phyloP scores from a whole-genome alignment of 2,888 invertebrate species.

The Nemoura dubitans region DNA sequence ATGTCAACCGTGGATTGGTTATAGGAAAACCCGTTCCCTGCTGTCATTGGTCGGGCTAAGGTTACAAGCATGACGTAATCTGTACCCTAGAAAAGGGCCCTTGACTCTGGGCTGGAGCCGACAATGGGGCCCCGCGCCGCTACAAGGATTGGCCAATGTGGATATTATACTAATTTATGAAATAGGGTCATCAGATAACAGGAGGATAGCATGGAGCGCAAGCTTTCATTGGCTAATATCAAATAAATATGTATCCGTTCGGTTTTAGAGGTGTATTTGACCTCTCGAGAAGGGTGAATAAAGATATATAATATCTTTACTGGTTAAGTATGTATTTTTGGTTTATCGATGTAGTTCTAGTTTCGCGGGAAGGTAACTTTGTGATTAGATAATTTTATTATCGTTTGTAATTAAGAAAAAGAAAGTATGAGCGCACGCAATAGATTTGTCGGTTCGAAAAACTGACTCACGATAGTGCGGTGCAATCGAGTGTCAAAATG shows the following conservation, averaged over 20 bases:
- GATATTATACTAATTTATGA: slow-evolving; percentile 30
- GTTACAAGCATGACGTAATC: slow-evolving; percentile 37
- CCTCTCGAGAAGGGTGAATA: not conserved
- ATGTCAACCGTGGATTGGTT: not conserved
- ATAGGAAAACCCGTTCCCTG: not conserved
- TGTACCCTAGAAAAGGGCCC: slow-evolving; percentile 42
- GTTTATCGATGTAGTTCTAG: not conserved
- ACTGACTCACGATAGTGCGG: not conserved
- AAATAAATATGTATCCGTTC: not conserved
- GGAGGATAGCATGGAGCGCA: not conserved
- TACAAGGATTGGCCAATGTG: slow-evolving; percentile 23
- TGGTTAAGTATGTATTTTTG: not conserved
- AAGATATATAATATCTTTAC: not conserved
- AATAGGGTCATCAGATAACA: slow-evolving; percentile 36
- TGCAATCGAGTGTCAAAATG: not conserved
- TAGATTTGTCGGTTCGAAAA: not conserved
- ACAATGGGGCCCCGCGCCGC: not conserved
- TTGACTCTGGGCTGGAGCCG: slow-evolving; percentile 18
- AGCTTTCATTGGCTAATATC: not conserved
- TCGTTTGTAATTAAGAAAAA: not conserved
- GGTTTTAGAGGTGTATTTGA: not conserved
- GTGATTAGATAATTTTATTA: not conserved
- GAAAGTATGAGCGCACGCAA: not conserved
- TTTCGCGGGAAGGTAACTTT: not conserved
- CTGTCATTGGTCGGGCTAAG: slow-evolving; percentile 23